Evolutionary conservation across 2,888 invertebrate genomes (phyloP), one percentile per base, ranked within the genome.

Genomic region (Eupithecia inturbata): DNA sequence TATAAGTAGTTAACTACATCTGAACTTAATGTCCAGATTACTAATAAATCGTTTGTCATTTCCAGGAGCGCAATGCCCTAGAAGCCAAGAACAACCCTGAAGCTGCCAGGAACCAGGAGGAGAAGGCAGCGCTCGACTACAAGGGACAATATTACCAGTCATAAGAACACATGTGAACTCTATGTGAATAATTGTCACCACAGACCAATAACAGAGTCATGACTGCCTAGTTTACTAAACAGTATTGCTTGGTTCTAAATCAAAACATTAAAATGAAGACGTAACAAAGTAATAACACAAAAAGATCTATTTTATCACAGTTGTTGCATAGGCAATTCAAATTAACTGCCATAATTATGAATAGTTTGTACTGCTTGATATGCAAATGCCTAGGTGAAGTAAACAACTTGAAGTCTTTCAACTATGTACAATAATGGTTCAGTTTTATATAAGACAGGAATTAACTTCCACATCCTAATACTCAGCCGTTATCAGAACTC

Each of bases 71-170:
- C 67, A 93, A 89, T 31, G 96, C 93, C 0, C 82, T 95, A 33
- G 96, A 96, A 84, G 90, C 94, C 31, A 95, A 93, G 85, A 92
- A 93, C 82, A 93, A 95, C 84, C 95, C 95, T 10, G 94, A 94
- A 79, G 91, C 92, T 33, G 93, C 93, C 76, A 91, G 88, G 80
- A 83, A 84, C 39, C 89, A 94, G 67, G 91, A 94, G 81, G 92
- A 93, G 31, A 91, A 80, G 76, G 94, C 93, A 62, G 91, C 91
- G 68, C 95, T 95, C 76, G 96, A 96, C 86, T 96, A 96, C 90
- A 95, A 95, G 83, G 96, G 96, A 41, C 95, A 95, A 79, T 96
- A 96, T 89, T 94, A 95, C 85, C 95, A 91, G 80, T 90, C 95
- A 82, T 91, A 92, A 84, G 84, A 70, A 79, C 72, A 64, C 57